Evolutionary conservation across 1,140 invertebrate genomes (phyloP).

Genomic region (Philopotamus ludificatus): DNA sequence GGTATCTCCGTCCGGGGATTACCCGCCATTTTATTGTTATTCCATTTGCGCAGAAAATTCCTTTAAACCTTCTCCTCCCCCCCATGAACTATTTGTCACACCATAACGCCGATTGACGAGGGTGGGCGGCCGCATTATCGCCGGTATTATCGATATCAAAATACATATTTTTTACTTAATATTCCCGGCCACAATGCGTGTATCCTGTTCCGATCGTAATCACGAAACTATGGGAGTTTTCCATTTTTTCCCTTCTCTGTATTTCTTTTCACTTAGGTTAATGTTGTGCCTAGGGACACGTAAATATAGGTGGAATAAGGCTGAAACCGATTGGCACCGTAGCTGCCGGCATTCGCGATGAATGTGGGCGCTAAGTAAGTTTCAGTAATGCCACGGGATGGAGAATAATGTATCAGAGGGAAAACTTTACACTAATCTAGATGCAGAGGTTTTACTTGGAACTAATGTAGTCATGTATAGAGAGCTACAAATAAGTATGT

Average conservation of each 20-base stretch:
- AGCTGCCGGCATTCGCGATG: too few relatives aligned
- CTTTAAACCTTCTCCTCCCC: constrained; percentile 9
- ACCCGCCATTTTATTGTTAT: constrained; percentile 23
- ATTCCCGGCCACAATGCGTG: neutral
- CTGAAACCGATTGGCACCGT: neutral
- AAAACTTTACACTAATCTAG: too few relatives aligned
- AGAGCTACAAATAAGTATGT: too few relatives aligned
- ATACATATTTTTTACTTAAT: constrained; percentile 5
- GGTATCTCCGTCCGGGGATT: neutral
- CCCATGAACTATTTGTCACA: constrained; percentile 21
- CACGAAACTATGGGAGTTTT: neutral
- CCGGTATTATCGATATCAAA: neutral
- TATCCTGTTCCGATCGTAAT: neutral
- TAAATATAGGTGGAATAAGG: neutral
- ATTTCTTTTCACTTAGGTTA: neutral
- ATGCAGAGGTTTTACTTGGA: too few relatives aligned
- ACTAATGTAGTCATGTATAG: too few relatives aligned
- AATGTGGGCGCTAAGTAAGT: too few relatives aligned
- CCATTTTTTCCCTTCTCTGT: too few relatives aligned
- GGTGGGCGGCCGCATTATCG: neutral
- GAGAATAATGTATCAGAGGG: too few relatives aligned
- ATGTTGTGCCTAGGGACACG: neutral
- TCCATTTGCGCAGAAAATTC: constrained; percentile 18
- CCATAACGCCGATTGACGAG: constrained; percentile 22
- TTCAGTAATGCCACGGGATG: too few relatives aligned